Conservation (phyloP, 2,888 invertebrate genomes). For the Leptinotarsa peninsularis region DNA sequence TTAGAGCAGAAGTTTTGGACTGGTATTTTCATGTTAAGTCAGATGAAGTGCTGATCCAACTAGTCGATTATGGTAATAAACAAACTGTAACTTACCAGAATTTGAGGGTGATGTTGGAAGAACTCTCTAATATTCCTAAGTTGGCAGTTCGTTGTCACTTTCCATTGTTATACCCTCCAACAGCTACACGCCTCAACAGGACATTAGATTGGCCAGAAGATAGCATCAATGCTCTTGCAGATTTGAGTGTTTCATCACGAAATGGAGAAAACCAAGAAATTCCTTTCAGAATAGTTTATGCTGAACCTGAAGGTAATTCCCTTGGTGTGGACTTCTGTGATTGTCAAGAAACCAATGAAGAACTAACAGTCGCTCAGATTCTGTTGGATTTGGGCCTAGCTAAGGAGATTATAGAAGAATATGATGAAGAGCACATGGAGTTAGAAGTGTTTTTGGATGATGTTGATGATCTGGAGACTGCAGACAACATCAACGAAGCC, state of each 20-base stretch:
- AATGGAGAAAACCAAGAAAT: constrained; percentile 1
- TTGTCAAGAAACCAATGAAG: constrained; percentile 28
- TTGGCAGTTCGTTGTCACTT: constrained; percentile 53
- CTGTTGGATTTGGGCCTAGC: constrained; percentile 50
- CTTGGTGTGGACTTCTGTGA: constrained; percentile 50
- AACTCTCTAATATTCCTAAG: constrained; percentile 48
- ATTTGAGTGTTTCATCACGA: constrained; percentile 36
- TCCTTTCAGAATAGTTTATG: constrained; percentile 43
- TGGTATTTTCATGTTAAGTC: constrained; percentile 47
- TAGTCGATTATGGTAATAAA: constrained; percentile 55
- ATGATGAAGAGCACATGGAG: constrained; percentile 47
- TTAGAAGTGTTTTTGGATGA: constrained; percentile 49
- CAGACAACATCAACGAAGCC: constrained; percentile 56
- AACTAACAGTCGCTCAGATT: constrained; percentile 48
- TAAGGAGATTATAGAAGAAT: constrained; percentile 47
- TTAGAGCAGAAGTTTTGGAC: constrained; percentile 50
- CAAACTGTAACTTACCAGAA: constrained; percentile 42
- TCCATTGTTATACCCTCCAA: constrained; percentile 51
- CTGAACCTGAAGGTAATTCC: constrained; percentile 41
- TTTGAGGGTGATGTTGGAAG: constrained; percentile 44
- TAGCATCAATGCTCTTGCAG: constrained; percentile 44
- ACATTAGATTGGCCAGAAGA: constrained; percentile 48
- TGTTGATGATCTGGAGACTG: constrained; percentile 45
- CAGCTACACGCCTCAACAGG: constrained; percentile 43
- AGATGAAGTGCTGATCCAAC: constrained; percentile 47